Conservation (phyloP, 2,797 vertebrate species). For the Fistularia tabacaria region DNA sequence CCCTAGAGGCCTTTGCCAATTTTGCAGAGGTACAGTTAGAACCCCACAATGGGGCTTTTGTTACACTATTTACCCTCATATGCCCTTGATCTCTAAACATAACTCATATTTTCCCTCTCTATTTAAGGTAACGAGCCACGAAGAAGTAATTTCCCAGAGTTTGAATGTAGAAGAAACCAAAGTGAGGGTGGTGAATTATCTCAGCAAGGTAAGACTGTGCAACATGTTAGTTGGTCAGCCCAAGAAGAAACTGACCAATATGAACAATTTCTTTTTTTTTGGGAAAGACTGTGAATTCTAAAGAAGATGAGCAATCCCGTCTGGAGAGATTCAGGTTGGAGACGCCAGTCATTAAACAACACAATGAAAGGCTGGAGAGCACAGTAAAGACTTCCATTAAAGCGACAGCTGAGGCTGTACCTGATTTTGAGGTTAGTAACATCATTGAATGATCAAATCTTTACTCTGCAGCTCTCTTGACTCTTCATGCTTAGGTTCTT, state of each 20-base stretch:
- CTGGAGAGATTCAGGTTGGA: slow-evolving; percentile 77
- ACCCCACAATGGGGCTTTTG: too few species aligned
- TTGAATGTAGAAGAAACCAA: slow-evolving; percentile 83
- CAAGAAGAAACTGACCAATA: not conserved
- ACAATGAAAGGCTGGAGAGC: slow-evolving; percentile 48
- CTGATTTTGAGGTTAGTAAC: slow-evolving; percentile 53
- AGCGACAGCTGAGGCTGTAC: slow-evolving; percentile 10
- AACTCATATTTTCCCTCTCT: not conserved
- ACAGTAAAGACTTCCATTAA: slow-evolving; percentile 7
- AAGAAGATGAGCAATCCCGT: slow-evolving; percentile 69
- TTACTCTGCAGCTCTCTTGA: too few species aligned
- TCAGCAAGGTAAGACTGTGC: slow-evolving; percentile 83
- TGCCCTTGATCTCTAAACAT: not conserved
- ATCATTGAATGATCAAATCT: too few species aligned
- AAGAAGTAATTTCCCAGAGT: slow-evolving; percentile 88
- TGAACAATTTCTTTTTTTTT: not conserved
- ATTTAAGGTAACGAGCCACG: slow-evolving; percentile 86
- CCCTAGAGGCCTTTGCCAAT: slow-evolving; percentile 85
- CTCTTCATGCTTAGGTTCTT: not conserved
- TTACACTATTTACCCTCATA: not conserved
- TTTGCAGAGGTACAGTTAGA: slow-evolving; percentile 86
- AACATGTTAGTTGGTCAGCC: not conserved
- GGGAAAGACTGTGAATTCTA: slow-evolving; percentile 46
- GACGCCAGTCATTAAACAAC: slow-evolving; percentile 54
- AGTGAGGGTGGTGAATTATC: slow-evolving; percentile 85